phyloP scores from a whole-genome alignment of 2,888 invertebrate species.

The Drosophila cyrtoloma region DNA sequence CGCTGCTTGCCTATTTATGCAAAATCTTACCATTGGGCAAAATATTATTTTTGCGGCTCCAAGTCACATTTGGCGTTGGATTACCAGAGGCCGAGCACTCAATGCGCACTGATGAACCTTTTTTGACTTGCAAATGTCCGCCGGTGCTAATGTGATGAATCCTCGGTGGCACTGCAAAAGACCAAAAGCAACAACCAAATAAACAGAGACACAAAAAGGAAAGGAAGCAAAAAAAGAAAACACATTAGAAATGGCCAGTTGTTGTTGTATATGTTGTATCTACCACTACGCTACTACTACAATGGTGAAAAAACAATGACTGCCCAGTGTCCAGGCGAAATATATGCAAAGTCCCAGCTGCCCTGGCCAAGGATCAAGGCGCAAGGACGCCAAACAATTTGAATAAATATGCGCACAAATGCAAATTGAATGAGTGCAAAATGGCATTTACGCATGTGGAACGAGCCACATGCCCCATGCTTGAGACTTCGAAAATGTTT shows the following conservation, averaged over 20 bases:
- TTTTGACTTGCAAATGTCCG: constrained; percentile 89
- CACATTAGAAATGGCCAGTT: constrained; percentile 73
- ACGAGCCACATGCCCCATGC: constrained; percentile 23
- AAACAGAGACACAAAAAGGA: constrained; percentile 37
- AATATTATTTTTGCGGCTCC: constrained; percentile 87
- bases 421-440: constrained; percentile 81
- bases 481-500: constrained; percentile 12
- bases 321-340: constrained; percentile 59
- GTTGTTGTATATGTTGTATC: constrained; percentile 17
- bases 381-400: constrained; percentile 74
- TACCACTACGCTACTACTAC: constrained; percentile 7
- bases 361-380: constrained; percentile 57
- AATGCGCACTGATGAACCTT: constrained; percentile 91
- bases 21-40: constrained; percentile 85
- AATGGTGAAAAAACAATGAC: constrained; percentile 42
- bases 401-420: constrained; percentile 80
- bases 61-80: constrained; percentile 92
- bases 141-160: constrained; percentile 88
- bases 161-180: constrained; percentile 87
- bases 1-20: constrained; percentile 62
- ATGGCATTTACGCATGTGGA: constrained; percentile 75
- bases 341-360: constrained; percentile 76
- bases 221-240: constrained; percentile 10
- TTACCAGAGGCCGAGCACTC: constrained; percentile 92
- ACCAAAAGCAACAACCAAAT: constrained; percentile 41